A percentile compares a stretch with the other conserved stretches of the same genome.
Evolutionary conservation across 2,888 invertebrate species (phyloP).

Genomic region (Amblyjoppa fuscipennis): DNA sequence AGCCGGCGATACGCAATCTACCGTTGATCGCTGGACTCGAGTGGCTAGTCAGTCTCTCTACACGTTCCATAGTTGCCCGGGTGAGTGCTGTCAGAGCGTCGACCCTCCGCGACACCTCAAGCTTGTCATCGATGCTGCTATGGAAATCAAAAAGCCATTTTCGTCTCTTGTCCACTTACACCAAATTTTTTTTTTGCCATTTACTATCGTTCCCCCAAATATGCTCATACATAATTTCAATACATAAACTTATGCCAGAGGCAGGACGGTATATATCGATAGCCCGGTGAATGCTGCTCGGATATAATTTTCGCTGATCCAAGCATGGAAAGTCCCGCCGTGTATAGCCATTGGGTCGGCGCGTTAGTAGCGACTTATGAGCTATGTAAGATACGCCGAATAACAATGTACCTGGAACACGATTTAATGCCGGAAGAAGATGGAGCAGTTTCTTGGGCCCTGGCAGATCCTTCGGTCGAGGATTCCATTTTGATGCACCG

Average conservation of each 20-base stretch:
- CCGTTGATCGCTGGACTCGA: constrained; percentile 68
- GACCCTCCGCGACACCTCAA: constrained; percentile 87
- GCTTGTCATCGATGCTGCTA: constrained; percentile 72
- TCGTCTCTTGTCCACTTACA: constrained; percentile 28
- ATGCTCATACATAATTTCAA: neutral
- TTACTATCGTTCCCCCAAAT: constrained; percentile 3
- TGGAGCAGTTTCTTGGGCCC: constrained; percentile 16
- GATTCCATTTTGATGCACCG: constrained; percentile 9
- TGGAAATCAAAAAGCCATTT: constrained; percentile 62
- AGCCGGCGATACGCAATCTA: constrained; percentile 57
- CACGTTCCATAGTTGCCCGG: constrained; percentile 89
- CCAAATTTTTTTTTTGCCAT: neutral
- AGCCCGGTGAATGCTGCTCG: neutral
- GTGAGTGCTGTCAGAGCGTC: constrained; percentile 89
- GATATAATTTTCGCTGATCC: neutral
- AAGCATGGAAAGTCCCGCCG: constrained; percentile 54
- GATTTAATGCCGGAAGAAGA: neutral
- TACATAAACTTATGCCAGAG: neutral
- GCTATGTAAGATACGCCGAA: constrained; percentile 7
- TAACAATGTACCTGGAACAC: constrained; percentile 24
- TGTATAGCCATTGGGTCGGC: constrained; percentile 22
- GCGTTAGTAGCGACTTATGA: constrained; percentile 44
- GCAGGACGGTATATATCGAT: neutral
- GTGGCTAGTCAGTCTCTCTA: constrained; percentile 87
- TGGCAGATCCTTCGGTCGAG: constrained; percentile 62